Percentiles rank a stretch among this genome's conserved stretches.
Evolutionary conservation across 2,888 invertebrate genomes (phyloP).

Genomic region (Prenolepis imparis): DNA sequence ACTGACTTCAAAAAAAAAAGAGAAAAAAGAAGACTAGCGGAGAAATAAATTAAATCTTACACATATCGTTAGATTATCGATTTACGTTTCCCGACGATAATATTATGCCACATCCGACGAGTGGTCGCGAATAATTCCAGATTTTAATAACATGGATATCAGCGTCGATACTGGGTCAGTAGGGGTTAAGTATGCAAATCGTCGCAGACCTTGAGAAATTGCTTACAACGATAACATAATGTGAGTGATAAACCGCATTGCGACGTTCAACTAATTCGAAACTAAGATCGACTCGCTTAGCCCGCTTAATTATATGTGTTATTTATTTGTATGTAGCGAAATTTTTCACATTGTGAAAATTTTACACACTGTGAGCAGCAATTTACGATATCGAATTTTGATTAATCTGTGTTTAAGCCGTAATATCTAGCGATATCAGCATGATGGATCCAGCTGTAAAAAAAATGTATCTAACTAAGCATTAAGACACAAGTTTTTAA

Average conservation of each 20-base stretch:
- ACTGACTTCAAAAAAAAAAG: background rate
- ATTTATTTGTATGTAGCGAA: background rate
- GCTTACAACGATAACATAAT: slow-evolving; percentile 29
- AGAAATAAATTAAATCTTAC: background rate
- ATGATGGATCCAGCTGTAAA: background rate
- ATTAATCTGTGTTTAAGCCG: background rate
- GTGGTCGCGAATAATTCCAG: background rate
- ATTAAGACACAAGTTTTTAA: background rate
- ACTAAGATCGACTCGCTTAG: background rate
- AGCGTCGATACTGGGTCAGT: slow-evolving; percentile 40
- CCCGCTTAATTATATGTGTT: background rate
- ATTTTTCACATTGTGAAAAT: background rate
- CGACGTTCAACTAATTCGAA: slow-evolving; percentile 15
- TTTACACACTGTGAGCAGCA: background rate
- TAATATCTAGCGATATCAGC: background rate
- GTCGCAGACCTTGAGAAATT: slow-evolving; percentile 63
- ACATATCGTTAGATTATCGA: slow-evolving; percentile 1
- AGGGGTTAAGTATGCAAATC: slow-evolving; percentile 69
- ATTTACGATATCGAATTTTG: slow-evolving; percentile 7
- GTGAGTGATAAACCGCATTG: slow-evolving; percentile 25
- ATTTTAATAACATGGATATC: slow-evolving; percentile 36
- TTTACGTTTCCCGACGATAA: background rate
- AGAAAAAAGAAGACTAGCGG: background rate
- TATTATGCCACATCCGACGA: background rate
- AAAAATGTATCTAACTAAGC: background rate